Conservation (phyloP, 1,140 invertebrate genomes). For the Drosophila prosaltans region DNA sequence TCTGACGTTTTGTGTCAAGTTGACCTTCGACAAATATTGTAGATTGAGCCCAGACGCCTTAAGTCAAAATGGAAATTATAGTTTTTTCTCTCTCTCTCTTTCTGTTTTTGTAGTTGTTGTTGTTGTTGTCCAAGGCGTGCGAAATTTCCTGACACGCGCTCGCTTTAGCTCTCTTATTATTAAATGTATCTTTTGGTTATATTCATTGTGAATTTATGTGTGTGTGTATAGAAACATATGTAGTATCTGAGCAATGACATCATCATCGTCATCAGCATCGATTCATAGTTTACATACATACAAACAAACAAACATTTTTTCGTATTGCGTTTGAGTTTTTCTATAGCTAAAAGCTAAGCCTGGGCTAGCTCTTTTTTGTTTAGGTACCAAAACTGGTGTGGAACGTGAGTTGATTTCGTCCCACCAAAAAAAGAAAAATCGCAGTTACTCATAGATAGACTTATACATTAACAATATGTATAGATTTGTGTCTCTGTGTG, state of each 20-base stretch:
- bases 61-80: conserved; percentile 29
- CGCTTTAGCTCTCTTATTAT: not conserved
- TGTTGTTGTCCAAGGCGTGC: conserved; percentile 36
- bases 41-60: conserved; percentile 23
- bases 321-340: not conserved
- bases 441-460: conserved; percentile 65
- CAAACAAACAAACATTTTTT: too few species aligned
- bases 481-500: conserved; percentile 7
- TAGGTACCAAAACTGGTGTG: conserved; percentile 65
- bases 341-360: conserved; percentile 21
- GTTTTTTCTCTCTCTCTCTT: not conserved
- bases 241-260: conserved; percentile 61
- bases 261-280: conserved; percentile 56
- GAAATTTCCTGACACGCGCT: conserved; percentile 46
- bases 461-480: not conserved
- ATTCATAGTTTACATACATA: conserved; percentile 35
- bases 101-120: not conserved
- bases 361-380: conserved; percentile 29
- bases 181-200: not conserved
- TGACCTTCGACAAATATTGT: conserved; percentile 61
- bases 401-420: conserved; percentile 57
- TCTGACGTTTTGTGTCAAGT: conserved; percentile 15
- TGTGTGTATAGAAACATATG: conserved; percentile 18
- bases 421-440: conserved; percentile 28
- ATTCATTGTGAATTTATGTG: conserved; percentile 10